phyloP scores from a whole-genome alignment of 2,113 vertebrate species.

The Halichoerus grypus region DNA sequence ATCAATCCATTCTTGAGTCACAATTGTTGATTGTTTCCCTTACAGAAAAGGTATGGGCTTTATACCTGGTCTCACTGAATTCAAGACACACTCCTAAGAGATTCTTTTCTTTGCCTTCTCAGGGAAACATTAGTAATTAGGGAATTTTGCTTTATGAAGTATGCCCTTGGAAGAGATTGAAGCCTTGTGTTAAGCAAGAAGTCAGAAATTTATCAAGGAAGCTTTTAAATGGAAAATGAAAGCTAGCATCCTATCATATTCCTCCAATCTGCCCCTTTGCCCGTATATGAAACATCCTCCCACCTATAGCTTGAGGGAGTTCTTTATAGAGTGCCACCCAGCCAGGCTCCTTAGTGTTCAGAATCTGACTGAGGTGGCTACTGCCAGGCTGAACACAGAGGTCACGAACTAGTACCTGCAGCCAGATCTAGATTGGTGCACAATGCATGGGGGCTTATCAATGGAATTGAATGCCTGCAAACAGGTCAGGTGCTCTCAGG shows the following conservation, averaged over 20 bases:
- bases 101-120: conserved; percentile 6
- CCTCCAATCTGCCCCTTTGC: background rate
- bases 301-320: background rate
- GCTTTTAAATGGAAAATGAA: background rate
- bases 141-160: background rate
- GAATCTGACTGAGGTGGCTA: background rate
- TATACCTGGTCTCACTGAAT: background rate
- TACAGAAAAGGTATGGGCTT: background rate
- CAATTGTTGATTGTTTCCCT: background rate
- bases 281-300: background rate
- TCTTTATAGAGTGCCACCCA: background rate
- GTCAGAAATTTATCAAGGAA: background rate
- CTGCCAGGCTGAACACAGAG: background rate
- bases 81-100: background rate
- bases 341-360: background rate
- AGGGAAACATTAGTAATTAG: background rate
- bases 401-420: background rate
- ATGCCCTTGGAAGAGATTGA: background rate
- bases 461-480: background rate
- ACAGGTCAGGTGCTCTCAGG: background rate
- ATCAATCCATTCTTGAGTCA: background rate
- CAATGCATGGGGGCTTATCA: no score
- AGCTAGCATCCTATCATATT: background rate
- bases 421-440: background rate
- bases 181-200: background rate